Conservation (phyloP, 1,140 invertebrate genomes). For the Steinernema feltiae region DNA sequence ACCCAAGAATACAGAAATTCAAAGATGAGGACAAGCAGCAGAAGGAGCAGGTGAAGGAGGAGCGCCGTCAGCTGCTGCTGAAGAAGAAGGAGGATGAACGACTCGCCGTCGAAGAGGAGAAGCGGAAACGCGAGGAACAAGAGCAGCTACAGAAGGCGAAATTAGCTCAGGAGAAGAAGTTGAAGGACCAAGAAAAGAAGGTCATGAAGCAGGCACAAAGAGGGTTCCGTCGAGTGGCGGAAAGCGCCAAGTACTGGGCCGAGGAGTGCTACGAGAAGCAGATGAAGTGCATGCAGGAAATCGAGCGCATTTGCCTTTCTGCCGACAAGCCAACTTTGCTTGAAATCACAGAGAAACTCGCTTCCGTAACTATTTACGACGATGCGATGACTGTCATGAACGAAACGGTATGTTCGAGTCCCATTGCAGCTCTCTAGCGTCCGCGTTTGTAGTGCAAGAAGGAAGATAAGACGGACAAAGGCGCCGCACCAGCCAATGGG, state of each 20-base stretch:
- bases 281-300: not conserved
- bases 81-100: not conserved
- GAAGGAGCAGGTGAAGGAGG: slow-evolving; percentile 65
- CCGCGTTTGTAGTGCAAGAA: not conserved
- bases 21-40: slow-evolving; percentile 87
- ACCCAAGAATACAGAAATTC: slow-evolving; percentile 82
- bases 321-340: not conserved
- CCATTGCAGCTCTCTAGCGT: not conserved
- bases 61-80: not conserved
- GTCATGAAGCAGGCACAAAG: not conserved
- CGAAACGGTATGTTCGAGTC: not conserved
- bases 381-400: not conserved
- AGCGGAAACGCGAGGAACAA: slow-evolving; percentile 16
- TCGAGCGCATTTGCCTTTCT: not conserved
- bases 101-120: not conserved
- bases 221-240: not conserved
- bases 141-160: slow-evolving; percentile 49
- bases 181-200: slow-evolving; percentile 64
- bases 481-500: not conserved
- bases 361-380: not conserved
- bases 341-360: not conserved
- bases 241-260: not conserved
- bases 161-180: slow-evolving; percentile 70
- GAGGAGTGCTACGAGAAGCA: not conserved
- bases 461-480: not conserved